Percentiles rank a stretch among this genome's conserved stretches.
phyloP scores from a whole-genome alignment of 1,140 invertebrate genomes.

The Nomia melanderi region DNA sequence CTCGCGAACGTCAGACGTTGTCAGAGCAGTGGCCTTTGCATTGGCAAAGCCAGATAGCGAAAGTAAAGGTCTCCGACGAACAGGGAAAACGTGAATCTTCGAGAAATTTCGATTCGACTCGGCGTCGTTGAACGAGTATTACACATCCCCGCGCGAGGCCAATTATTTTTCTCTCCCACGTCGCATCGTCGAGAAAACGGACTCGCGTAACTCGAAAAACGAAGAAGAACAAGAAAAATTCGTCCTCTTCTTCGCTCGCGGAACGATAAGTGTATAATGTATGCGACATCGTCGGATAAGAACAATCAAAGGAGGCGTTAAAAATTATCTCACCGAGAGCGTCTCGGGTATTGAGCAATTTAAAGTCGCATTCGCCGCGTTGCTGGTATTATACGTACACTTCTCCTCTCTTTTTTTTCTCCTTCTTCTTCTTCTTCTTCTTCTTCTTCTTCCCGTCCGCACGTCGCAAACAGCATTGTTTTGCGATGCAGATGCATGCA shows the following conservation, averaged over 20 bases:
- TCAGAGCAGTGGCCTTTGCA: constrained; percentile 54
- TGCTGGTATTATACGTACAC: not conserved
- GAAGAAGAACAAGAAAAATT: no score
- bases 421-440: no score
- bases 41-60: constrained; percentile 54
- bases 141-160: no score
- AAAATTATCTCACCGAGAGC: constrained; percentile 31
- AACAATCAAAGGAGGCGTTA: constrained; percentile 27
- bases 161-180: not conserved
- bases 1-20: constrained; percentile 45
- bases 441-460: not conserved
- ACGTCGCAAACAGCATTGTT: not conserved
- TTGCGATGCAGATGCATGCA: not conserved
- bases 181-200: not conserved
- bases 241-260: not conserved
- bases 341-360: constrained; percentile 30
- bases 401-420: not conserved
- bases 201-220: not conserved
- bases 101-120: not conserved
- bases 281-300: constrained; percentile 29
- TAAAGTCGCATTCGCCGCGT: not conserved
- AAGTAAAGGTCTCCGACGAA: constrained; percentile 24
- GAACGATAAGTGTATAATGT: constrained; percentile 14
- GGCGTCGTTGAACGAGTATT: not conserved
- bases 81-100: not conserved